phyloP scores from a whole-genome alignment of 2,113 vertebrate genomes.

The Speoplatyrhinus poulsoni region DNA sequence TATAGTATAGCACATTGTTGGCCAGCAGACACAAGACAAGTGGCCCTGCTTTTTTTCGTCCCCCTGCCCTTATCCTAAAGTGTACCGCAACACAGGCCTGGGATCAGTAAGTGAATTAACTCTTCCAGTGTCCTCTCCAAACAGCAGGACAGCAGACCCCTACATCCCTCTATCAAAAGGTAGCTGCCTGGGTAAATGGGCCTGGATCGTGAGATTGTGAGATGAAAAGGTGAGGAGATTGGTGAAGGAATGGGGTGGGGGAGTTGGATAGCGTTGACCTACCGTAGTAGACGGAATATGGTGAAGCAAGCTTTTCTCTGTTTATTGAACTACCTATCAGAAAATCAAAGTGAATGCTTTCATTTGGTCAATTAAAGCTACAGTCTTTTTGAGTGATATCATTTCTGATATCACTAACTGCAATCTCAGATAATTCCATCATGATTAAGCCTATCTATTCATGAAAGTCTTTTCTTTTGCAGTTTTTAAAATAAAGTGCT shows the following conservation, averaged over 20 bases:
- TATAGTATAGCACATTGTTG: no score
- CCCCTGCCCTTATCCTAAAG: constrained; percentile 53
- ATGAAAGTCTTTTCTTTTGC: no score
- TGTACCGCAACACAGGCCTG: constrained; percentile 84
- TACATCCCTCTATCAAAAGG: constrained; percentile 34
- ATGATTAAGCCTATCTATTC: not conserved
- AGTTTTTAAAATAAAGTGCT: no score
- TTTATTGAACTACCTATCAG: constrained; percentile 9
- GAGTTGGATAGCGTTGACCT: not conserved
- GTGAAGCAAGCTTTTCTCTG: no score
- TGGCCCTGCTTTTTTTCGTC: constrained; percentile 30
- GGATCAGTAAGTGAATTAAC: constrained; percentile 88
- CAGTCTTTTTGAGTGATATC: not conserved
- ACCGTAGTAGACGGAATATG: not conserved
- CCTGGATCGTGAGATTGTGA: constrained; percentile 17
- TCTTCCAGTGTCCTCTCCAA: constrained; percentile 79
- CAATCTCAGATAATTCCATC: not conserved
- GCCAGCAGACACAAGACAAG: not conserved
- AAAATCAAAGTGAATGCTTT: constrained; percentile 39
- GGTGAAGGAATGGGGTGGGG: no score
- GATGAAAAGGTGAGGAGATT: not conserved
- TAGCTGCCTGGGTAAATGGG: constrained; percentile 80
- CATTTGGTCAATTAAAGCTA: constrained; percentile 9
- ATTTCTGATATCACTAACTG: not conserved
- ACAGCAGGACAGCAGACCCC: constrained; percentile 64